Percentiles rank a stretch among this genome's conserved stretches.
Conservation (phyloP, 2,888 invertebrate genomes). For the Eilema caniola region DNA sequence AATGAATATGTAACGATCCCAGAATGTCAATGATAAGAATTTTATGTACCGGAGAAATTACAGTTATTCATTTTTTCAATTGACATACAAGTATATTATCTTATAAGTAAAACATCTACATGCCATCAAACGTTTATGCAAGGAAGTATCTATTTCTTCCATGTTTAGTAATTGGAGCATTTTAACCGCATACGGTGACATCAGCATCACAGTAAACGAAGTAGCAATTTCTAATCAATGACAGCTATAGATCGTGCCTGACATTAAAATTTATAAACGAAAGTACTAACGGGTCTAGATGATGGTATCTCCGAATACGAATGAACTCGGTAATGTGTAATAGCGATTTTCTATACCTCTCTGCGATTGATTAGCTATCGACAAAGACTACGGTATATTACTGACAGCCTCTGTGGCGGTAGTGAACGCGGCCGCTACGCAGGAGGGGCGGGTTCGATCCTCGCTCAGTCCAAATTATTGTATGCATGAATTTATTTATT, state of each 20-base stretch:
- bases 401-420: no score
- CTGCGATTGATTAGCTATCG: neutral
- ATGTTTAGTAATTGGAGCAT: slow-evolving; percentile 6
- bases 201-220: slow-evolving; percentile 7
- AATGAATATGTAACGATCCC: neutral
- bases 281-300: slow-evolving; percentile 15
- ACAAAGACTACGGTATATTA: neutral
- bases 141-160: slow-evolving; percentile 16
- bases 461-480: no score
- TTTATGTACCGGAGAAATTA: no score
- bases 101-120: neutral
- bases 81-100: neutral
- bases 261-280: slow-evolving; percentile 13
- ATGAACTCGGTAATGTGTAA: slow-evolving; percentile 4
- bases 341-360: neutral
- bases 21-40: neutral
- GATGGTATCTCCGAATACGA: slow-evolving; percentile 16
- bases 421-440: no score
- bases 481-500: no score
- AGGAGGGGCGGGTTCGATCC: no score
- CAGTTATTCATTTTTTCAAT: neutral
- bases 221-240: slow-evolving; percentile 18
- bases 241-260: slow-evolving; percentile 5
- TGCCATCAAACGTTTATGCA: slow-evolving; percentile 9
- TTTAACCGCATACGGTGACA: slow-evolving; percentile 5